Evolutionary conservation across 2,797 vertebrate genomes (phyloP), one percentile per base, ranked within the genome.

Genomic region (Sebastes umbrosus): DNA sequence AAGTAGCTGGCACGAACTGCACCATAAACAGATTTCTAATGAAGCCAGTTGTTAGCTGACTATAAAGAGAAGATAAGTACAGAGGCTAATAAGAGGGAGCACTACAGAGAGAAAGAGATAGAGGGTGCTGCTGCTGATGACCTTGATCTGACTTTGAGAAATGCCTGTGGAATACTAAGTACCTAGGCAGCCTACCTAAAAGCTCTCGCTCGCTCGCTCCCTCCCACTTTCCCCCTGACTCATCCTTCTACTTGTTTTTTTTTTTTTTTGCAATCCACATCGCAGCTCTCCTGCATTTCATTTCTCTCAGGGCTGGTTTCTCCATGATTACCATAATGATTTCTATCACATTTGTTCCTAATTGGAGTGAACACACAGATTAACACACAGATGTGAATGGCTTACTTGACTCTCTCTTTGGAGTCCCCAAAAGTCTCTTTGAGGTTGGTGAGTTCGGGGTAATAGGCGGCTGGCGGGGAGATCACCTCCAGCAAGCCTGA

Each of bases 381-480:
- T 52, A 46, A 46, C 43, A 80, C 32, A 54, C 36, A 59, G 50
- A 67, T 16, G 32, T 13, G 20, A 57, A 46, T 10, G 46, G 67
- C 95, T 95, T 93, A 99, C 99, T 94, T 97, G 82, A 99, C 98
- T 95, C 98, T 96, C 84, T 99, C 98, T 92, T 95, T 98, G 55
- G 98, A 98, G 90, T 99, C 99, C 91, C 99, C 99, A 90, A 99
- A 99, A 2, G 99, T 99, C 90, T 99, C 98, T 92, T 97, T 99
- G 93, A 99, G 95, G 93, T 97, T 97, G 90, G 88, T 95, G 85
- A 99, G 90, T 75, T 99, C 98, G 20, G 99, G 99, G 91, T 99
- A 99, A 93, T 97, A 99, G 83, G 96, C 90, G 60, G 96, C 94
- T 58, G 98, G 98, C 67, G 99, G 98, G 5, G 99, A 99, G 92